Base-by-base conservation (phyloP, 2,113 vertebrate genomes). In the Melanerpes formicivorus region DNA sequence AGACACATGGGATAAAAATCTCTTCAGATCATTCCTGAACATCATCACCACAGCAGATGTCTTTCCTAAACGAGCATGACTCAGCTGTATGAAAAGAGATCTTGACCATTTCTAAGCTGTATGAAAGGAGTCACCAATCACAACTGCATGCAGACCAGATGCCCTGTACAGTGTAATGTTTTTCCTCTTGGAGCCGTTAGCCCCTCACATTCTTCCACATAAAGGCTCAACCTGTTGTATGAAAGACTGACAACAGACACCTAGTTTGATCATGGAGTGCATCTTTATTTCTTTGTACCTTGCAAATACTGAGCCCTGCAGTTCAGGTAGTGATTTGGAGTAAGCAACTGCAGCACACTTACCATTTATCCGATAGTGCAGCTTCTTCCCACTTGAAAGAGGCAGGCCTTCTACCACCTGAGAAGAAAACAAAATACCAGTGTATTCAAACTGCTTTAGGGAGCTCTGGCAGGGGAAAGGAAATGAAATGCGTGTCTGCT, bases 331-430 rank as follows among this genome's bases (percentile, higher is more conserved):
- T 1, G 5, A 18, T 52, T 27, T 6, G 84, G n/a, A 67, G 60
- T 1, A 27, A 34, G 10, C 14, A 64, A 46, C 25, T 29, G 50
- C 59, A 72, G n/a, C 6, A 6, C 5, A 70, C 97, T 98, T 92
- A 99, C 99, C 99, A 96, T 99, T 99, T 94, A 99, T 98, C 96
- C 98, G 98, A 95, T 99, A 99, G 62, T 98, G 98, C 80, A 99
- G 97, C 58, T 90, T 98, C 93, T 96, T 97, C 44, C 99, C 99
- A 94, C 92, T 98, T 40, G 90, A 95, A 95, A 99, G 98, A 3
- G 98, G 98, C 88, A 98, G 95, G 74, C 98, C 98, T 93, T 98
- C 97, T 60, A 97, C 98, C 87, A 98, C 96, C 98, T 98, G 86
- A 40, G 72, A 93, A 88, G 55, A 89, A 52, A 52, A 87, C 11